Percentiles rank a stretch among this genome's conserved stretches.
phyloP scores from a whole-genome alignment of 1,140 invertebrate genomes.

The Phthorimaea operculella region DNA sequence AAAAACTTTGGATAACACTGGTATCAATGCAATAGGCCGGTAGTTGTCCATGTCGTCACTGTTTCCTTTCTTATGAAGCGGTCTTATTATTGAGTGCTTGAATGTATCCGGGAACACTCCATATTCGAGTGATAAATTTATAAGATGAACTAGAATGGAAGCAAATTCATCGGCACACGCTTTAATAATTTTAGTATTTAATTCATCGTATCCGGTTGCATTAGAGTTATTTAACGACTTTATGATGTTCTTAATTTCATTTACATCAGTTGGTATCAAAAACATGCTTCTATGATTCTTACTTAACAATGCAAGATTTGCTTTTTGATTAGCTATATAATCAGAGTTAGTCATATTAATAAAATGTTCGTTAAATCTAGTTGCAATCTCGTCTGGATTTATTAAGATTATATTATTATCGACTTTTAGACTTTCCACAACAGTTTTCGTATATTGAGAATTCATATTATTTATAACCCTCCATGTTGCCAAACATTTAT shows the following conservation, averaged over 20 bases:
- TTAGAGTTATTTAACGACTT: conserved; percentile 3
- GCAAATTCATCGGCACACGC: background rate
- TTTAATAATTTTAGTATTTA: conserved; percentile 8
- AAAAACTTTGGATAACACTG: conserved; percentile 7
- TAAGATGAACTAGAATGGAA: background rate
- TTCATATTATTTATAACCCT: conserved; percentile 2
- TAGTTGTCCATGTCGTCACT: conserved; percentile 6
- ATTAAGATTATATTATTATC: background rate
- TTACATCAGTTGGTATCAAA: conserved; percentile 1
- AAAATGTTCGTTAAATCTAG: conserved; percentile 4
- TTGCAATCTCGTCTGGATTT: conserved; percentile 7
- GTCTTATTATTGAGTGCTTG: conserved; percentile 4
- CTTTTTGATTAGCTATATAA: background rate
- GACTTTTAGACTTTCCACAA: background rate
- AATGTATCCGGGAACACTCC: background rate
- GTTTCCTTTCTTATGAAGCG: conserved; percentile 4
- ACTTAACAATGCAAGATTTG: background rate
- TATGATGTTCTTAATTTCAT: conserved; percentile 5
- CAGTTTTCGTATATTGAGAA: background rate
- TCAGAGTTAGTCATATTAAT: conserved; percentile 7
- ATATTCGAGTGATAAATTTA: conserved; percentile 6
- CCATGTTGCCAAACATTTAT: conserved; percentile 7
- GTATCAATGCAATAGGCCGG: conserved; percentile 8
- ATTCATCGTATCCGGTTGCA: conserved; percentile 7
- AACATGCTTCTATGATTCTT: background rate